phyloP scores from a whole-genome alignment of 2,113 vertebrate genomes.

The Cyphomyrus discorhynchus region DNA sequence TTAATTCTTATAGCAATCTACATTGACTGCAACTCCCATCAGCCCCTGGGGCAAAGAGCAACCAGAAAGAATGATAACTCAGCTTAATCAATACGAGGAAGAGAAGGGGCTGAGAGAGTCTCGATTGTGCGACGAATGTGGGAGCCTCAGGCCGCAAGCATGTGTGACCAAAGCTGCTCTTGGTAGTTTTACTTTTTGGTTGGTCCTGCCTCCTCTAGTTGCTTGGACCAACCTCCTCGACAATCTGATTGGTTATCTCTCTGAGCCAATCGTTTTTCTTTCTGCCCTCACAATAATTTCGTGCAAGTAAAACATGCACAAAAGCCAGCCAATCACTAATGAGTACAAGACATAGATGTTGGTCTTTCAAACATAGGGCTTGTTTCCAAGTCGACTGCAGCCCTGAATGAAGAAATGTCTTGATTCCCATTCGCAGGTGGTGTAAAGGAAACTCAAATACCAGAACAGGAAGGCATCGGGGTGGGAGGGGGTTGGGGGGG shows the following conservation, averaged over 20 bases:
- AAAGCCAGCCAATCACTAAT: neutral
- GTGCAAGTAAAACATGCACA: too few species aligned
- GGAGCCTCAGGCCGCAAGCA: neutral
- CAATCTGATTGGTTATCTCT: too few species aligned
- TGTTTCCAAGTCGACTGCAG: neutral
- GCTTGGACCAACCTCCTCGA: too few species aligned
- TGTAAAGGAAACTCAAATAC: neutral
- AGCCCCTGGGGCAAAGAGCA: neutral
- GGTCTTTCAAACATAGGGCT: neutral
- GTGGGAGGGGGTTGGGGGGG: neutral
- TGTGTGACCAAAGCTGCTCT: neutral
- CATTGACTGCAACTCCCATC: neutral
- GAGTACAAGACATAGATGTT: neutral
- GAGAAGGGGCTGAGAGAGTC: neutral
- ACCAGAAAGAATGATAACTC: neutral
- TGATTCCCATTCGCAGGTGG: conserved; percentile 11
- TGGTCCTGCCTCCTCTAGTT: too few species aligned
- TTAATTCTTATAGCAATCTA: neutral
- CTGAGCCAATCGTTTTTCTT: too few species aligned
- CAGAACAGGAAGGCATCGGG: neutral
- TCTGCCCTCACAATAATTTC: too few species aligned
- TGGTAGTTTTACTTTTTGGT: too few species aligned
- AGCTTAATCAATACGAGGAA: neutral
- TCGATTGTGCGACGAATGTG: neutral
- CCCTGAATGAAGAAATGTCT: neutral